phyloP scores from a whole-genome alignment of 2,797 vertebrate genomes.

The Anguilla anguilla region DNA sequence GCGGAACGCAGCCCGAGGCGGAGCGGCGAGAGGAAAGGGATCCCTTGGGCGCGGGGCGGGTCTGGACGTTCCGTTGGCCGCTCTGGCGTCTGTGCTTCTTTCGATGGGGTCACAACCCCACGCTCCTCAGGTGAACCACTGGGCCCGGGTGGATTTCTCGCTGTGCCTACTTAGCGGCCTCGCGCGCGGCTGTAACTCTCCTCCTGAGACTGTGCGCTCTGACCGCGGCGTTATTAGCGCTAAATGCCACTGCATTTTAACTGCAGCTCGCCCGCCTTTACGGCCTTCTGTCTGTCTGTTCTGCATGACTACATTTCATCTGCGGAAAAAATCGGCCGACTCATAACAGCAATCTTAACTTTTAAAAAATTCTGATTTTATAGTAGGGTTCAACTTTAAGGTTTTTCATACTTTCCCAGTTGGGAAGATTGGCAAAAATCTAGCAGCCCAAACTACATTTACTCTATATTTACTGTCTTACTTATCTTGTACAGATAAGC shows the following conservation, averaged over 20 bases:
- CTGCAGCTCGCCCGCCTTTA: background rate
- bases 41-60: background rate
- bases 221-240: background rate
- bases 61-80: background rate
- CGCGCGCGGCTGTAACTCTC: background rate
- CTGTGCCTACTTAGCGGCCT: background rate
- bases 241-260: background rate
- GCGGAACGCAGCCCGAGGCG: no score
- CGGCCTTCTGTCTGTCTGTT: background rate
- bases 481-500: no score
- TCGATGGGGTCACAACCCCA: background rate
- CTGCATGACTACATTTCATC: background rate
- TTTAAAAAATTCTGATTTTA: background rate
- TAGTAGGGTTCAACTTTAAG: background rate
- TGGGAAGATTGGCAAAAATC: no score
- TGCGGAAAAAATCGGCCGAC: background rate
- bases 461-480: no score
- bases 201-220: background rate
- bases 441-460: no score
- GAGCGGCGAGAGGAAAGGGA: background rate
- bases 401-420: no score
- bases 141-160: background rate
- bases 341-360: background rate
- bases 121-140: background rate
- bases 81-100: background rate